Conservation (phyloP, 2,797 vertebrate genomes). For the Chelon auratus region DNA sequence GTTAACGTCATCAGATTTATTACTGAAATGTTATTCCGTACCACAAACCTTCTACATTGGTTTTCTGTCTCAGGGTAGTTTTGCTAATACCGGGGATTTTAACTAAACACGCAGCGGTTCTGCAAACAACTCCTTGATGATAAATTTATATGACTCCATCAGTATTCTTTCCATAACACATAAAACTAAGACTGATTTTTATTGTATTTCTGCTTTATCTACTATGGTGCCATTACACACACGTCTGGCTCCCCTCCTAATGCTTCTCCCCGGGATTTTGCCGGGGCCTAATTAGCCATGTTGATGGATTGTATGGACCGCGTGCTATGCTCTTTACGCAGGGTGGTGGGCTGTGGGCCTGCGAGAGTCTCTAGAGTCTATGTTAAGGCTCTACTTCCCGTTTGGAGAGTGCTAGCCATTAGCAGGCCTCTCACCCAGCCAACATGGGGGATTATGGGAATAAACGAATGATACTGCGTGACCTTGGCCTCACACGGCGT, state of each 20-base stretch:
- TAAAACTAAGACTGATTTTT: conserved; percentile 51
- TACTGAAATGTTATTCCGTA: too few relatives aligned
- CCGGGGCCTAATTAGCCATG: conserved; percentile 78
- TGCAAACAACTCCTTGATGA: background rate
- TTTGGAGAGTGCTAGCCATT: conserved; percentile 79
- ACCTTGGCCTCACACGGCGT: conserved; percentile 75
- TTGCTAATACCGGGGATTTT: conserved; percentile 25
- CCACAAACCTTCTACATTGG: background rate
- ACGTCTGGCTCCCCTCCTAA: conserved; percentile 58
- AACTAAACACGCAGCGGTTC: background rate
- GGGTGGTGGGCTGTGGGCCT: conserved; percentile 63
- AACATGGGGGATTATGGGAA: conserved; percentile 78
- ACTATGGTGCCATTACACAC: conserved; percentile 22
- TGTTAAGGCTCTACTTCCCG: conserved; percentile 70
- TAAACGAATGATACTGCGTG: conserved; percentile 74
- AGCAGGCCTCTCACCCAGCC: conserved; percentile 78
- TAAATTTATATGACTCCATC: too few relatives aligned
- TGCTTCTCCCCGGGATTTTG: conserved; percentile 71
- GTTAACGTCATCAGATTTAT: background rate
- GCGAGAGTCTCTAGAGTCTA: conserved; percentile 67
- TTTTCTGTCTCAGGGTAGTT: background rate
- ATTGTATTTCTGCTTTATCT: conserved; percentile 61
- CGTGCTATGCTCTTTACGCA: conserved; percentile 71
- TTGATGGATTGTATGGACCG: conserved; percentile 81
- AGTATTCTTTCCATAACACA: conserved; percentile 47